Evolutionary conservation across 2,113 vertebrate genomes (phyloP).

Genomic region (Actinemys pallida): DNA sequence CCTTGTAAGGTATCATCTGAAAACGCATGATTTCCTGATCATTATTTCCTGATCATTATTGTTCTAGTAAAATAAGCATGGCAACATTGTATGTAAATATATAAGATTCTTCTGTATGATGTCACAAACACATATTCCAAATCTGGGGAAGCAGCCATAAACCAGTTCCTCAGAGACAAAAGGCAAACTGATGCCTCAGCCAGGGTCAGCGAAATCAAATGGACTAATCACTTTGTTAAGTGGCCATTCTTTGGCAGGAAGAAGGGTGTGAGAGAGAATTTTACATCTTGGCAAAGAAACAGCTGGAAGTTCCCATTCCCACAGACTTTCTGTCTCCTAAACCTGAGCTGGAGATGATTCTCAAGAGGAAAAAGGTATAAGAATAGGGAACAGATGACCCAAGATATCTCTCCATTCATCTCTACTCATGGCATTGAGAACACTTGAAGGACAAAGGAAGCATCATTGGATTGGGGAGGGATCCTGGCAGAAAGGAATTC

Average conservation of each 20-base stretch:
- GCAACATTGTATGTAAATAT: neutral
- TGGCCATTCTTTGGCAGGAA: neutral
- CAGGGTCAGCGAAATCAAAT: neutral
- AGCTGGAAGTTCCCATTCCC: neutral
- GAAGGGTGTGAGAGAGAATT: neutral
- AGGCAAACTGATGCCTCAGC: neutral
- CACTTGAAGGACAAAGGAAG: neutral
- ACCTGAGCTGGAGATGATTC: neutral
- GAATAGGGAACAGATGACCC: neutral
- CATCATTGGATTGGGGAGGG: neutral
- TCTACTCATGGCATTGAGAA: neutral
- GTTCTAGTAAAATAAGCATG: neutral
- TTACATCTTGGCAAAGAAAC: neutral
- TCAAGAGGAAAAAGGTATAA: neutral
- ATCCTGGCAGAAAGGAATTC: neutral
- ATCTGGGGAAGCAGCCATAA: neutral
- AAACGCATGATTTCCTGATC: neutral
- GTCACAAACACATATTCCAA: neutral
- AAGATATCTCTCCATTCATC: neutral
- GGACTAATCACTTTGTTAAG: neutral
- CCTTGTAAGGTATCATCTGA: neutral
- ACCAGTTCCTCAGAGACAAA: neutral
- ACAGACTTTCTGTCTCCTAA: neutral
- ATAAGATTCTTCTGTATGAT: neutral
- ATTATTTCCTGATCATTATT: neutral